phyloP scores from a whole-genome alignment of 2,797 vertebrate genomes.

The Pseudochirops cupreus region DNA sequence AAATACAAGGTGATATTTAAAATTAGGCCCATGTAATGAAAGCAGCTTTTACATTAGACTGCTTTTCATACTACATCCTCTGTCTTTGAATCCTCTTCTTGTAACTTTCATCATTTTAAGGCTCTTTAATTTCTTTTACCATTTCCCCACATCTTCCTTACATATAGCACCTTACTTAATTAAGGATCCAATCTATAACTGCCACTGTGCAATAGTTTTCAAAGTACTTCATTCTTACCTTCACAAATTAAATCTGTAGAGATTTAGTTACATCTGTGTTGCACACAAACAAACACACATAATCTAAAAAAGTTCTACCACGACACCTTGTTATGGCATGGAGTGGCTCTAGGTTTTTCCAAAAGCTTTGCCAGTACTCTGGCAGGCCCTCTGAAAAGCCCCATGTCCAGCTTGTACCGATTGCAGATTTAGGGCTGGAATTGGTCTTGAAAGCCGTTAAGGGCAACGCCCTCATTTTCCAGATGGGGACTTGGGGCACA shows the following conservation, averaged over 20 bases:
- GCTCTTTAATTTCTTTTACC: not conserved
- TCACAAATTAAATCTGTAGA: not conserved
- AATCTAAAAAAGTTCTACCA: not conserved
- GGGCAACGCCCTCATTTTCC: not conserved
- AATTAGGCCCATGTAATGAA: not conserved
- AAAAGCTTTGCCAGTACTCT: not conserved
- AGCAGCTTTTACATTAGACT: accelerated
- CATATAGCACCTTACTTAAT: not conserved
- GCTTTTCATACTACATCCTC: not conserved
- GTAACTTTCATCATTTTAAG: not conserved
- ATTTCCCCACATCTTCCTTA: not conserved
- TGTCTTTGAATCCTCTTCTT: not conserved
- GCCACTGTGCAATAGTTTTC: not conserved
- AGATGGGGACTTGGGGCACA: too few relatives aligned
- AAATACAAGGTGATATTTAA: not conserved
- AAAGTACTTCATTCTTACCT: not conserved
- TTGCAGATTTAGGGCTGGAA: too few relatives aligned
- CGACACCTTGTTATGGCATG: not conserved
- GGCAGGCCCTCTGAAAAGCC: not conserved
- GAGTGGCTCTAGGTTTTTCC: not conserved
- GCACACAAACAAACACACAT: not conserved
- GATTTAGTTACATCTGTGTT: not conserved
- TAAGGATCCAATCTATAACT: not conserved
- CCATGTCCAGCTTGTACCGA: accelerated
- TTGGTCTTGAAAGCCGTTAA: too few relatives aligned